Base-by-base conservation (phyloP, 1,140 invertebrate species). In the Capitella teleta region DNA sequence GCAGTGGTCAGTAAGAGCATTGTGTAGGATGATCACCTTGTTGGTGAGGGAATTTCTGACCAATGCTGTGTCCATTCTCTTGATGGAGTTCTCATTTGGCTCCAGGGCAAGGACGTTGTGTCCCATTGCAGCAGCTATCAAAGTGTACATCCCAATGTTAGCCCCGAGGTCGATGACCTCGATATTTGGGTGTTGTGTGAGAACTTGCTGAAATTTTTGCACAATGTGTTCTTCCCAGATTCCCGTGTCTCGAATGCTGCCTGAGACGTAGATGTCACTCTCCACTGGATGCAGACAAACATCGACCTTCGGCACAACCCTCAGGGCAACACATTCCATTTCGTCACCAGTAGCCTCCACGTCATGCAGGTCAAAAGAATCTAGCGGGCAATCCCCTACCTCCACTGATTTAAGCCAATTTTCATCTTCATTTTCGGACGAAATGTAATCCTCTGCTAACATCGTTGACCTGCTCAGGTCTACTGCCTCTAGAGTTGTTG, bases 81-180 rank as follows among this genome's bases (percentile, higher is more conserved):
- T 8, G n/a, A n/a, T n/a, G n/a, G 8, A 10, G 8, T 32, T n/a
- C n/a, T 10, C 8, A 10, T 32, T 32, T 5, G 57, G 57, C 25
- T 59, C 57, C 6, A 59, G 53, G 1, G 57, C 53, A 3, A 58
- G 32, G 23, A 59, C 57, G 4, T 42, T 38, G 32, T 55, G 56
- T 12, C 57, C 56, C 43, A 53, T 51, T 14, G 45, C 47, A 19
- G 56, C 57, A 12, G 56, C 53, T 10, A 56, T 28, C 12, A 59
- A 41, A 26, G 34, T 53, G 46, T 56, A 57, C 16, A 53, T 40
- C 8, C 57, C 57, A 32, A 59, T 53, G 40, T 59, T 51, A 10
- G 57, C 49, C 18, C 57, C 57, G 25, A 59, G 41, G 40, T 59
- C 57, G 36, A 56, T 46, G 10, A 59, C 37, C 10, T 42, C 54